phyloP scores from a whole-genome alignment of 2,113 vertebrate species.

The Malurus cyaneus region DNA sequence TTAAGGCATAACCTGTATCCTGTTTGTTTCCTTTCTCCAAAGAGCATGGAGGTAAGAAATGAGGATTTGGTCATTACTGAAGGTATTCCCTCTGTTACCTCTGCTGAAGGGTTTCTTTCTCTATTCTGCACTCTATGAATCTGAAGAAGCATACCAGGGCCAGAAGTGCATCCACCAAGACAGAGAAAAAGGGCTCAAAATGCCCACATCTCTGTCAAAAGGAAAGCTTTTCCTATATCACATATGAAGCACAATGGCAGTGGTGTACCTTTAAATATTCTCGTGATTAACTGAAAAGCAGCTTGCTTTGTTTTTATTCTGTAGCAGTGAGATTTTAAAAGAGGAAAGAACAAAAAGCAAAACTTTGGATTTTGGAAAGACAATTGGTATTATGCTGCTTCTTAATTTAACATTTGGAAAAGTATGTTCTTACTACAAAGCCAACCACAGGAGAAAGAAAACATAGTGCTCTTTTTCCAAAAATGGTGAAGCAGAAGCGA shows the following conservation, averaged over 20 bases:
- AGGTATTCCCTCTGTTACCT: background rate
- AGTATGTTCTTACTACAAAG: background rate
- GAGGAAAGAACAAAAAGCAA: background rate
- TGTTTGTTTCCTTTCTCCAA: background rate
- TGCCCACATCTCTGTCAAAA: background rate
- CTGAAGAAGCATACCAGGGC: background rate
- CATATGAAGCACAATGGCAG: fast-evolving
- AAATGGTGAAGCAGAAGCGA: conserved; percentile 20
- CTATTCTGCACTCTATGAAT: background rate
- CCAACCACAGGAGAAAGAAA: background rate
- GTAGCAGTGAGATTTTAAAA: background rate
- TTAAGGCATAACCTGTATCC: background rate
- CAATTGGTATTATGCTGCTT: background rate
- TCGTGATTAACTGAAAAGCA: background rate
- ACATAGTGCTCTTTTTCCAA: background rate
- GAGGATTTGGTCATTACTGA: background rate
- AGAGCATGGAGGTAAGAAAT: background rate
- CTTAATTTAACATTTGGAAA: background rate
- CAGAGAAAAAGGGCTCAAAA: background rate
- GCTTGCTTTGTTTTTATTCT: background rate
- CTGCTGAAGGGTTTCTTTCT: background rate
- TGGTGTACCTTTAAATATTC: background rate
- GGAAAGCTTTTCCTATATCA: background rate
- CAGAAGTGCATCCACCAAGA: background rate
- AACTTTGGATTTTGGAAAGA: background rate